Percentiles rank a stretch among this genome's conserved stretches.
Evolutionary conservation across 2,888 invertebrate genomes (phyloP).

Genomic region (Spisula solida): DNA sequence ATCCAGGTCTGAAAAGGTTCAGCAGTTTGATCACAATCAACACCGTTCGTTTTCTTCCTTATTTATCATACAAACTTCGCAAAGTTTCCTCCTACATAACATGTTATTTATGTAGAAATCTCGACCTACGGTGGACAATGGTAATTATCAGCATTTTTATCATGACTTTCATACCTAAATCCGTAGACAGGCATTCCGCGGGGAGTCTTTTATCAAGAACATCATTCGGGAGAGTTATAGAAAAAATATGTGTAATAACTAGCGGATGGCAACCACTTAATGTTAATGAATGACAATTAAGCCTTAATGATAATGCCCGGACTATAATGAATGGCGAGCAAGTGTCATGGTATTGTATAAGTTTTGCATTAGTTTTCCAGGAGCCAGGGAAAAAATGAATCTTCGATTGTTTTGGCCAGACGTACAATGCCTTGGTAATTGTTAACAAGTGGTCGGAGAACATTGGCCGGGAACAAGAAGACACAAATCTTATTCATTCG

Average conservation of each 20-base stretch:
- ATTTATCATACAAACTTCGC: too few species aligned
- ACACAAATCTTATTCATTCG: too few species aligned
- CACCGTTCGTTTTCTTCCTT: not conserved
- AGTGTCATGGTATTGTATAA: not conserved
- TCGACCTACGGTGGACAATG: not conserved
- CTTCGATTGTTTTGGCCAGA: not conserved
- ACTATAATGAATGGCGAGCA: conserved; percentile 25
- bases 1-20: not conserved
- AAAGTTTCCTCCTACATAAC: not conserved
- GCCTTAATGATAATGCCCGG: conserved; percentile 19
- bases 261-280: conserved; percentile 22
- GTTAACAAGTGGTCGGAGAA: not conserved
- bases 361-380: not conserved
- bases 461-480: too few species aligned
- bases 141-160: conserved; percentile 37
- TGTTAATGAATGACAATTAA: conserved; percentile 31
- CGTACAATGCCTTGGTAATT: not conserved
- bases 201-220: conserved; percentile 32
- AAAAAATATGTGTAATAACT: conserved; percentile 33
- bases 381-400: not conserved
- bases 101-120: conserved; percentile 12
- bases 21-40: not conserved
- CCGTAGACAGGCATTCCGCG: not conserved
- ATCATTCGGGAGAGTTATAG: not conserved
- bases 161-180: conserved; percentile 20